Base-by-base conservation (phyloP, 2,113 vertebrate genomes). In the Pygoscelis antarcticus region DNA sequence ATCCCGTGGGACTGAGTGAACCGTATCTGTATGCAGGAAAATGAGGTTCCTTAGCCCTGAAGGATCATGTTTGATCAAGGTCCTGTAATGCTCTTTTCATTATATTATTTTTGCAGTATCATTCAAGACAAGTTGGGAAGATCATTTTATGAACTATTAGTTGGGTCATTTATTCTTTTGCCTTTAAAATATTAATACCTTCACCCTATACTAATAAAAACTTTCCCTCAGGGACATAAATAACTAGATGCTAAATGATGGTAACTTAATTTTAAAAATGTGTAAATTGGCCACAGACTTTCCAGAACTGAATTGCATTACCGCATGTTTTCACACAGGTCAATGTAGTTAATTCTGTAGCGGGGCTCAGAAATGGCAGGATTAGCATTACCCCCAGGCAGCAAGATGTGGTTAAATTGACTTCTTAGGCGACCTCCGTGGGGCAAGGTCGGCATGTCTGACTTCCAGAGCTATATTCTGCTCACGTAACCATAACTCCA, bases 141-240 rank as follows among this genome's bases (percentile, higher is more conserved):
- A 95, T 66, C 5, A 80, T 85, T 95, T 94, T 49, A 42, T 86
- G 78, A 87, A 83, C 42, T 79, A 49, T 95, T 93, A 90, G 84
- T 90, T 74, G 71, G 22, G 38, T 93, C 52, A 70, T 84, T 96
- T 94, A 75, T 95, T 88, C 58, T 85, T 88, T 89, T 80, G 66
- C 75, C 49, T 90, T 69, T 83, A 83, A 93, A 88, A 88, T 61
- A 30, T 17, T 16, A 84, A 89, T 81, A 91, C 46, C 11, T 88
- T 94, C 81, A 61, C 40, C 21, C 57, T 36, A 42, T 58, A 42
- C n/a, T 81, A 89, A 87, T 87, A 87, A 83, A 92, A 89, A 11
- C 17, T 69, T 95, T 70, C 76, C 80, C 60, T 81, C 2, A 1
- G 47, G 76, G 55, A 55, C 47, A 57, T 78, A 93, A 96, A 78